Base-by-base conservation (phyloP, 2,888 invertebrate genomes). In the Andrena bicolor region DNA sequence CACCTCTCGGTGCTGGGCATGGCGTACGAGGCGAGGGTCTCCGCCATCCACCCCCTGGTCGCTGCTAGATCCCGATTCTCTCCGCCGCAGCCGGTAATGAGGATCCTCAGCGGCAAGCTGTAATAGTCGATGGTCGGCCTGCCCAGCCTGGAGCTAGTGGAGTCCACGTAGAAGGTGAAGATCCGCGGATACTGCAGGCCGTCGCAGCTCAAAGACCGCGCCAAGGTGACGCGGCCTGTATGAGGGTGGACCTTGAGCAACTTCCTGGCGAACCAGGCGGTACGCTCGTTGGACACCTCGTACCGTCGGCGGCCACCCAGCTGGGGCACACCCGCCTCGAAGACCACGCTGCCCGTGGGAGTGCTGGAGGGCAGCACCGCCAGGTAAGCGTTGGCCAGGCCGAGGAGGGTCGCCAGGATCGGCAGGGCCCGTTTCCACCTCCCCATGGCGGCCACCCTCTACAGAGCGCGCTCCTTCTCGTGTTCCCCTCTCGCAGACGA, bases 141-240 rank as follows among this genome's bases (percentile, higher is more conserved):
- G 65, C 97, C 95, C 83, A 97, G 95, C 73, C 97, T 95, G 89
- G 96, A 97, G 83, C 97, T 97, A 69, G 97, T 97, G 49, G 98
- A 98, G 93, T 98, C 98, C 81, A 98, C 96, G 94, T 97, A 97
- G 92, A 98, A 96, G 4, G 97, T 98, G 93, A 98, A 98, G 75
- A 98, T 95, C 90, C 97, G 97, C 0, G 98, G 98, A 92, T 98
- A 98, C 86, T 96, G 96, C 48, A 97, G 95, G 82, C 97, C 97
- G 90, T 97, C 96, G 94, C 98, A 98, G 91, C 96, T 95, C 16
- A 98, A 94, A 73, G 95, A 95, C 90, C 96, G 96, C 85, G 96
- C 95, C 51, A 98, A 94, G n/a, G 96, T 96, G 76, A 98, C 96
- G 85, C 96, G 95, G 20, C 98, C 98, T 83, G 95, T 96, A 90